These are phyloP conservation scores for Nasonia vitripennis DNA, from an alignment of 1,140 invertebrate genomes.

Conservation along the genomic window DNA sequence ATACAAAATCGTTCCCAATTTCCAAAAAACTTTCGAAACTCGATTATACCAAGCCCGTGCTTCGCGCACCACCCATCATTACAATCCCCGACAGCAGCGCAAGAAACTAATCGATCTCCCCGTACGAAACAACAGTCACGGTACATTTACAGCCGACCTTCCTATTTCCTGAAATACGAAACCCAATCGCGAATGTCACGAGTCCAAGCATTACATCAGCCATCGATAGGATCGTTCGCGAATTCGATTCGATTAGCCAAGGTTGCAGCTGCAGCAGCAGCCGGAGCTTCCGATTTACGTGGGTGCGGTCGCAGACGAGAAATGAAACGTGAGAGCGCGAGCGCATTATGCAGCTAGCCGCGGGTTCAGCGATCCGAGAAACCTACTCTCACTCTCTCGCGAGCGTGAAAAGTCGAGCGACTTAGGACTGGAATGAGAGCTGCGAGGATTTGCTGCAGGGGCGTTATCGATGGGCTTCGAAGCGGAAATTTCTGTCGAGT, in stretches of 20 bases:
- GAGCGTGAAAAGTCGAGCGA: slow-evolving; percentile 31
- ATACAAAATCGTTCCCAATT: slow-evolving; percentile 24
- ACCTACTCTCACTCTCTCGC: slow-evolving; percentile 62
- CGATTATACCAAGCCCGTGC: background rate
- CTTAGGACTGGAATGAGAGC: no score
- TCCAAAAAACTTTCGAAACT: background rate
- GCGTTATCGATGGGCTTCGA: background rate
- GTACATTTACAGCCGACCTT: background rate
- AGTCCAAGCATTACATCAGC: background rate
- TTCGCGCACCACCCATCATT: background rate
- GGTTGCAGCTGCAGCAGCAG: slow-evolving; percentile 44
- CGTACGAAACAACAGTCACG: background rate
- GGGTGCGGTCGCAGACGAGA: slow-evolving; percentile 50
- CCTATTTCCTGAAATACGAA: slow-evolving; percentile 1
- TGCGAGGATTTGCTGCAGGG: background rate
- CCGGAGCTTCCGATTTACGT: slow-evolving; percentile 63
- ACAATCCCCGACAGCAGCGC: background rate
- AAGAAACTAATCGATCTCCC: slow-evolving; percentile 1
- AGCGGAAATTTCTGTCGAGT: background rate
- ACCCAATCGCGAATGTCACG: slow-evolving; percentile 30
- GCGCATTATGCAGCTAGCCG: slow-evolving; percentile 31
- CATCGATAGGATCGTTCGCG: background rate
- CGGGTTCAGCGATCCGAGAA: slow-evolving; percentile 66
- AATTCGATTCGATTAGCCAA: slow-evolving; percentile 46
- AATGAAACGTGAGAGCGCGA: slow-evolving; percentile 21